These are phyloP conservation scores for Exephanes ischioxanthus DNA, from an alignment of 2,888 invertebrate genomes.

Conservation along the genomic window DNA sequence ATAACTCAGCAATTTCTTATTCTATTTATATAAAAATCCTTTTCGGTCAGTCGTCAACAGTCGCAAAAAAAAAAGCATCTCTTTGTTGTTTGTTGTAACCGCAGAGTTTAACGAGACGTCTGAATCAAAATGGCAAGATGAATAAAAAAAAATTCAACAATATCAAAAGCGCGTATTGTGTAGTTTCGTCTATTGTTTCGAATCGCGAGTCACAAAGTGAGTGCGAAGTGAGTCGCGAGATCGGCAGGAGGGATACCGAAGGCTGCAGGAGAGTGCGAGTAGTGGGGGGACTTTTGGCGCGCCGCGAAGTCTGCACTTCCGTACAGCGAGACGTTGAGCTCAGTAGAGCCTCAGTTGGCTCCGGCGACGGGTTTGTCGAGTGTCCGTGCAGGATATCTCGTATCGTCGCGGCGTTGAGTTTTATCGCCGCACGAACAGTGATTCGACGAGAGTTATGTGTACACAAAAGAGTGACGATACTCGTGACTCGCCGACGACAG, in stretches of 20 bases:
- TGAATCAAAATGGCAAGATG: neutral
- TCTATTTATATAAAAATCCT: slow-evolving; percentile 18
- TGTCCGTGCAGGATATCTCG: slow-evolving; percentile 28
- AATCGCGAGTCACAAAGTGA: neutral
- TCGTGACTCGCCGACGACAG: neutral
- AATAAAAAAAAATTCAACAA: neutral
- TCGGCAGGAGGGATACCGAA: slow-evolving; percentile 21
- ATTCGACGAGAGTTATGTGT: neutral
- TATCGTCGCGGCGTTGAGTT: neutral
- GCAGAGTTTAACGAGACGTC: neutral
- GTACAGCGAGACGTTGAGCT: slow-evolving; percentile 37
- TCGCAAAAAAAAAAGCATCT: neutral
- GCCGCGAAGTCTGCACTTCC: slow-evolving; percentile 70
- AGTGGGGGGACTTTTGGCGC: slow-evolving; percentile 70
- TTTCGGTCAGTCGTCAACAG: neutral
- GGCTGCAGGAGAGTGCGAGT: neutral
- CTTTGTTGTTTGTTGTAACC: neutral
- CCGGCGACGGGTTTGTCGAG: slow-evolving; percentile 20
- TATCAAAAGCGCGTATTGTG: neutral
- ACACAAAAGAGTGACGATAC: neutral
- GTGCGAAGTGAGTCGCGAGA: neutral
- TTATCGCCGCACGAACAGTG: neutral
- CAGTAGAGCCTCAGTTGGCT: slow-evolving; percentile 51
- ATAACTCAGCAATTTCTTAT: too few species aligned
- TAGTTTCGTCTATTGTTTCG: neutral